A percentile compares a stretch with the other conserved stretches of the same genome.
Evolutionary conservation across 1,140 invertebrate genomes (phyloP).

Genomic region (Psix sp.): DNA sequence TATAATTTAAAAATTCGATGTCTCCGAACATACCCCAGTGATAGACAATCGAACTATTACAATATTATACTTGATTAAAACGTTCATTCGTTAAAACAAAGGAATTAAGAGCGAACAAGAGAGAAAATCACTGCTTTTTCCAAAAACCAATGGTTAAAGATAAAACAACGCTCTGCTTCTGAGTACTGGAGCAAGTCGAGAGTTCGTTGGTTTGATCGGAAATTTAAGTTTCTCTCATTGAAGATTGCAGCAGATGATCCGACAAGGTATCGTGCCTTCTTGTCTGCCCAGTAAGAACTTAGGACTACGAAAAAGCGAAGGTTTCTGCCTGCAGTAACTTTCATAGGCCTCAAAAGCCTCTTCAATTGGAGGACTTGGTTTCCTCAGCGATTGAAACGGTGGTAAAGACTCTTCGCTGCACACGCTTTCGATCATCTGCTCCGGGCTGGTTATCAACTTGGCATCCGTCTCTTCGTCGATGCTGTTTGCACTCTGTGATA

Average conservation of each 20-base stretch:
- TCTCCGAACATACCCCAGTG: conserved; percentile 9
- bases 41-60: not conserved
- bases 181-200: conserved; percentile 15
- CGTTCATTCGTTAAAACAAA: no score
- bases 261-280: conserved; percentile 68
- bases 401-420: conserved; percentile 59
- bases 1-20: conserved; percentile 13
- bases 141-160: no score
- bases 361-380: conserved; percentile 66
- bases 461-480: conserved; percentile 41
- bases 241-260: conserved; percentile 71
- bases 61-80: no score
- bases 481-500: conserved; percentile 50
- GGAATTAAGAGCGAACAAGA: no score
- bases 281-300: conserved; percentile 53
- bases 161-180: no score
- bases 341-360: conserved; percentile 75
- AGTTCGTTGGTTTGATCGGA: not conserved
- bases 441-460: conserved; percentile 57
- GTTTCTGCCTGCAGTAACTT: conserved; percentile 68
- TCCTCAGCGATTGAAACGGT: conserved; percentile 42
- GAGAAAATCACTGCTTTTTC: no score
- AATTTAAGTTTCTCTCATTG: conserved; percentile 70
- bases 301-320: conserved; percentile 54
- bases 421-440: conserved; percentile 56